Conservation (phyloP, 2,113 vertebrate genomes). For the Microtus oregoni region DNA sequence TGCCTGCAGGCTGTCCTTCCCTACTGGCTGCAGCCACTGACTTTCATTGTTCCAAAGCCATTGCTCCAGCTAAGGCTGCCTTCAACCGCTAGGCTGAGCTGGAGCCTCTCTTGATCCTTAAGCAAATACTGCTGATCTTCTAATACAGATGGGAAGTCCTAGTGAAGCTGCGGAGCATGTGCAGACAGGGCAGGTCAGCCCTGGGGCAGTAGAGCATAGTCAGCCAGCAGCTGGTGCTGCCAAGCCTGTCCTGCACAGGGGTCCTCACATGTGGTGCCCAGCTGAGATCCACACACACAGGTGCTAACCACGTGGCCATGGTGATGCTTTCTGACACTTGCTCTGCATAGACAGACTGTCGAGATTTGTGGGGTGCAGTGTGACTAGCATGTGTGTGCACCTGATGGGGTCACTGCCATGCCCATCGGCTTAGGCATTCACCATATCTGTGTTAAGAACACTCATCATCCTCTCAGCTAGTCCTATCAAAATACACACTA, state of each 20-base stretch:
- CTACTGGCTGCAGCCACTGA: background rate
- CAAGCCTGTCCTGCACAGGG: background rate
- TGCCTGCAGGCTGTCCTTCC: background rate
- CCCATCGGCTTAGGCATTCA: background rate
- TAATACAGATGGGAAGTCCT: background rate
- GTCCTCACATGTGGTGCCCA: background rate
- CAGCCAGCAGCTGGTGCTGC: background rate
- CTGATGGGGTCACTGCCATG: too few relatives aligned
- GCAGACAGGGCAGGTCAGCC: too few relatives aligned
- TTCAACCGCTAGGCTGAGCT: background rate
- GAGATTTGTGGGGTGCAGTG: background rate
- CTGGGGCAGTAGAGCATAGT: background rate
- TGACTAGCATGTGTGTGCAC: too few relatives aligned
- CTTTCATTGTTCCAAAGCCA: too few relatives aligned
- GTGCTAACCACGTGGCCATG: background rate
- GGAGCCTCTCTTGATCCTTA: background rate
- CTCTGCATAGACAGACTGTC: background rate
- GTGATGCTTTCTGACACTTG: background rate
- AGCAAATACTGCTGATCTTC: background rate
- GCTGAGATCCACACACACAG: background rate
- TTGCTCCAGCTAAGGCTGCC: background rate
- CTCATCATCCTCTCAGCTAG: background rate
- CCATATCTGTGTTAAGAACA: background rate
- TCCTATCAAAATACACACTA: background rate
- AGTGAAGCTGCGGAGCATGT: fast-evolving